Evolutionary conservation across 2,113 vertebrate genomes (phyloP).

Genomic region (Trachemys scripta): DNA sequence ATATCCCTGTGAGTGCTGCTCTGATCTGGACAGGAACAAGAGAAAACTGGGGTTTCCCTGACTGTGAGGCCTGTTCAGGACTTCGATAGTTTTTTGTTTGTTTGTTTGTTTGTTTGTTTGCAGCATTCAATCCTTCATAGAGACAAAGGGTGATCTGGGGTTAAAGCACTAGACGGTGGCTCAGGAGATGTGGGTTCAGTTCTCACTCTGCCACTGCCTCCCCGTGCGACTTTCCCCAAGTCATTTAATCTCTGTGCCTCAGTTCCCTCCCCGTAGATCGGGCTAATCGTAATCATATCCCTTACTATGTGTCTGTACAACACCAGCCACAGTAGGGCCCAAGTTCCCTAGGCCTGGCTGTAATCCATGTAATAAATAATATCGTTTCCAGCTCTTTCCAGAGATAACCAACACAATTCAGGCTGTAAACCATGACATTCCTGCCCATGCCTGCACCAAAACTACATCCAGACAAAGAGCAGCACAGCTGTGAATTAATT

Average conservation of each 20-base stretch:
- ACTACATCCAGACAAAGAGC: not conserved
- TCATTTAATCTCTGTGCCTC: not conserved
- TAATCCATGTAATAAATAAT: not conserved
- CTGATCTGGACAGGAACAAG: not conserved
- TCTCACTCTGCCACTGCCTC: not conserved
- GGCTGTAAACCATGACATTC: not conserved
- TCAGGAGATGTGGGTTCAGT: not conserved
- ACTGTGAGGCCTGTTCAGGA: not conserved
- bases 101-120: not conserved
- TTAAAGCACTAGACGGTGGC: not conserved
- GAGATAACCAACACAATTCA: not conserved
- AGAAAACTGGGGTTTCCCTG: not conserved
- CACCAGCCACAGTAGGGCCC: too few species aligned
- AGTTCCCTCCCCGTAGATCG: not conserved
- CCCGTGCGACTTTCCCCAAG: not conserved
- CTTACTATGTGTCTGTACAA: not conserved
- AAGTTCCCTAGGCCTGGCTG: not conserved
- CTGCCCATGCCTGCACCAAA: not conserved
- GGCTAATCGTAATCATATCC: not conserved
- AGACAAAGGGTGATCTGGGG: not conserved
- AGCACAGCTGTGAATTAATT: not conserved
- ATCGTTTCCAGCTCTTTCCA: not conserved
- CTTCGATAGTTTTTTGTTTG: not conserved
- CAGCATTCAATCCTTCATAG: not conserved
- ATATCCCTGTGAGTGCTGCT: slow-evolving; percentile 11